Evolutionary conservation across 2,113 vertebrate species (phyloP), one percentile per base, ranked within the genome.

Genomic region (Ia io): DNA sequence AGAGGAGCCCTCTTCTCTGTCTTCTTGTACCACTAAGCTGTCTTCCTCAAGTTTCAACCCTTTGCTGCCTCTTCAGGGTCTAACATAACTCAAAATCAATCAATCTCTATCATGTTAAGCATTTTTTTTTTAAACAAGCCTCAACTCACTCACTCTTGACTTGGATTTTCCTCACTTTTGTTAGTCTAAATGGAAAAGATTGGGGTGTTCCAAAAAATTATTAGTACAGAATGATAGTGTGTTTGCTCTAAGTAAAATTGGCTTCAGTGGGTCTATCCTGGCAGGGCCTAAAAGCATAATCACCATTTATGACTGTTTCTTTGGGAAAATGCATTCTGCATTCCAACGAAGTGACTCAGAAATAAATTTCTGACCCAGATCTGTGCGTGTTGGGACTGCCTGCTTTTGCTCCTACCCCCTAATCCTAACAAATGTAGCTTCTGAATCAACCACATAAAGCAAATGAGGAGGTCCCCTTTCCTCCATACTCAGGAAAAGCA

Each of bases 261-360:
- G 5, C 8, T 80, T 42, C 42, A 77, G 44, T 2, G 7, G 8
- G 44, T 53, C n/a, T 80, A 32, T 18, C 16, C 63, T n/a, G 25
- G 40, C 30, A 59, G 76, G 49, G 16, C 40, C 44, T 11, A 40
- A 2, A 67, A 65, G 53, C n/a, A 9, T 56, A 40, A 69, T 87
- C 59, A 51, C 47, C 40, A 59, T 20, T 79, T 63, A 47, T 13
- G 77, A 85, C 80, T 63, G 23, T 44, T 88, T 88, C 47, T 83
- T 78, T 85, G 28, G 70, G 84, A 59, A 83, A 90, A 78, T 65
- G 10, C 44, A 59, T 51, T 83, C 69, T 53, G 56, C 63, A 94
- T 95, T 91, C 91, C 89, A 70, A 73, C 78, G 69, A 74, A 56
- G 63, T 89, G 78, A 94, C 69, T 70, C 44, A 6, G 84, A 69